Evolutionary conservation across 2,113 vertebrate genomes (phyloP), one percentile per base, ranked within the genome.

Genomic region (Ameiurus melas): DNA sequence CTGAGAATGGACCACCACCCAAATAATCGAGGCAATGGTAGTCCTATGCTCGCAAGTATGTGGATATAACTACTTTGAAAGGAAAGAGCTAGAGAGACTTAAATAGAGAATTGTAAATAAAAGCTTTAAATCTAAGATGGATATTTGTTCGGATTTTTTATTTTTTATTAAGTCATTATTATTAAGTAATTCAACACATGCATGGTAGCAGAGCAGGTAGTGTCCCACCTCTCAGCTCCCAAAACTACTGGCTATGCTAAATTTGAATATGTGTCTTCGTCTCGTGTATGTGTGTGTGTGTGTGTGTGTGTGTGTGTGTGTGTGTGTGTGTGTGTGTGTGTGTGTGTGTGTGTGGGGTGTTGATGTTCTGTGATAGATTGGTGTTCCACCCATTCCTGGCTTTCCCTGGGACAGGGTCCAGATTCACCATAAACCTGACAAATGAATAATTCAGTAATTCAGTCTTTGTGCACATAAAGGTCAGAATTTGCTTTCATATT

Each of bases 381-480:
- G 53, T 81, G 30, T 81, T 22, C 8, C 9, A 33, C 20, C 30
- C n/a, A 57, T 80, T 80, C 51, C 77, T 78, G 75, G 47, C 6
- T 80, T 80, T 55, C 25, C n/a, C n/a, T 81, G 78, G 78, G 53
- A 57, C 30, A 81, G 8, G 55, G 19, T 82, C 57, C 33, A 25
- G 57, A 82, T 82, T 33, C 33, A 82, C 30, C 33, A 82, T 33
- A 82, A 60, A 82, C 57, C 55, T 82, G 57, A 39, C 30, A 9
- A 33, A 39, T 82, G 9, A 82, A 39, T 82, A 60, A 82, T 60
- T 60, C 20, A 57, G 8, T 39, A 85, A 47, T 47, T 47, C n/a
- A 85, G 30, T 66, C 43, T 78, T 25, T 75, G 33, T 75, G 66
- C 51, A 62, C 68, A n/a, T 85, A 85, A 73, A 58, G 71, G 53